These are phyloP conservation scores for Cranoglanis bouderius DNA, from an alignment of 2,113 vertebrate genomes.

Conservation along the genomic window DNA sequence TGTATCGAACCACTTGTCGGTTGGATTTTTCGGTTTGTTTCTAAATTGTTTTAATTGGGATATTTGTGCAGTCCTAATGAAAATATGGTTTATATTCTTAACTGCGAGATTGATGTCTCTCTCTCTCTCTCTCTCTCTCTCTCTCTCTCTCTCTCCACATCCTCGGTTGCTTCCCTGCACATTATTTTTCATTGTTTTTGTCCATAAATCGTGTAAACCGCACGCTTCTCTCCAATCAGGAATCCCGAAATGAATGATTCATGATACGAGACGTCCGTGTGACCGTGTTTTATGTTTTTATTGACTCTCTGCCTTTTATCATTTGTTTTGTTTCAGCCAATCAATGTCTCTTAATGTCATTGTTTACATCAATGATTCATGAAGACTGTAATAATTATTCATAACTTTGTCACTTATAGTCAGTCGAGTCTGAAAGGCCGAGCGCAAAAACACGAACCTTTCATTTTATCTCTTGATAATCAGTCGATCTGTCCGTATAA, in stretches of 20 bases:
- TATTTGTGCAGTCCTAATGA: too few species aligned
- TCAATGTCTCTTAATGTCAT: conserved; percentile 23
- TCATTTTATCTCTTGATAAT: background rate
- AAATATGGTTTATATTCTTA: too few species aligned
- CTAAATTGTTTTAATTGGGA: too few species aligned
- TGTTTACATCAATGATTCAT: conserved; percentile 45
- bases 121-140: background rate
- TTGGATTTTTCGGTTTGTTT: too few species aligned
- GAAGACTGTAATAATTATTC: conserved; percentile 23
- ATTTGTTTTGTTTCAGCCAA: conserved; percentile 32
- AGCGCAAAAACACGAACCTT: background rate
- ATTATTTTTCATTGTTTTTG: background rate
- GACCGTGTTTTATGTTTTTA: conserved; percentile 46
- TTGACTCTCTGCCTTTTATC: conserved; percentile 48
- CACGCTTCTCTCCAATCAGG: background rate
- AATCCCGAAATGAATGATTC: conserved; percentile 47
- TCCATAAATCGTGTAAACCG: too few species aligned
- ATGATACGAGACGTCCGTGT: conserved; percentile 8
- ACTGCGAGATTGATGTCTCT: background rate
- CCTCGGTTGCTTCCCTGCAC: background rate
- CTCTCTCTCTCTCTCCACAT: background rate
- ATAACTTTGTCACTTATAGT: background rate
- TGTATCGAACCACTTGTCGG: too few species aligned
- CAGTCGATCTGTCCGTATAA: background rate
- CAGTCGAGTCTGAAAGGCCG: background rate